These are phyloP conservation scores for Drosophila emarginata DNA, from an alignment of 2,888 invertebrate genomes.

Conservation along the genomic window DNA sequence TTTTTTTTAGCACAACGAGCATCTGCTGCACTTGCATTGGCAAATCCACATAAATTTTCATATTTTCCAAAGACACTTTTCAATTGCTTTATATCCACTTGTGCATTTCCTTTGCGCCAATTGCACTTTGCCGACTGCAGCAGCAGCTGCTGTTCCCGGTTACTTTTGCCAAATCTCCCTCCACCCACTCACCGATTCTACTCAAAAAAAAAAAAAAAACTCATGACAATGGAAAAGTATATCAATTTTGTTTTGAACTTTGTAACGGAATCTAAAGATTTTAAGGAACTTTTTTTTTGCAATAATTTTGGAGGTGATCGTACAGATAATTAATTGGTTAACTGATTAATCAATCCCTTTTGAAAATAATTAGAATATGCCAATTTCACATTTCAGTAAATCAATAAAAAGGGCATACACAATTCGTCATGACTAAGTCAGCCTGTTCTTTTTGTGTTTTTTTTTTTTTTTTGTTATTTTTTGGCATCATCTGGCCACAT, in stretches of 20 bases:
- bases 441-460: neutral
- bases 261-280: too few relatives aligned
- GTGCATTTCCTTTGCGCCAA: slow-evolving; percentile 41
- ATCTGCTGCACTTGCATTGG: neutral
- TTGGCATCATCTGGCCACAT: slow-evolving; percentile 61
- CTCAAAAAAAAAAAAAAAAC: neutral
- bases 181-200: slow-evolving; percentile 8
- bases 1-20: neutral
- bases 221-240: too few relatives aligned
- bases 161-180: neutral
- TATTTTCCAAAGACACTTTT: slow-evolving; percentile 7
- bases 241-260: too few relatives aligned
- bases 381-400: too few relatives aligned
- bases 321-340: too few relatives aligned
- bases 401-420: slow-evolving; percentile 34
- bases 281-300: too few relatives aligned
- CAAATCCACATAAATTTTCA: neutral
- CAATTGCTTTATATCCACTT: slow-evolving; percentile 49
- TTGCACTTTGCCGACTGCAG: slow-evolving; percentile 15
- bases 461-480: neutral
- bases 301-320: too few relatives aligned
- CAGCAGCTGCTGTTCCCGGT: slow-evolving; percentile 32
- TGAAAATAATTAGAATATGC: slow-evolving; percentile 6
- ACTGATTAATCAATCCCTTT: too few relatives aligned
- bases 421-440: slow-evolving; percentile 17